Evolutionary conservation across 2,113 vertebrate species (phyloP).

Genomic region (Crypturellus undulatus): DNA sequence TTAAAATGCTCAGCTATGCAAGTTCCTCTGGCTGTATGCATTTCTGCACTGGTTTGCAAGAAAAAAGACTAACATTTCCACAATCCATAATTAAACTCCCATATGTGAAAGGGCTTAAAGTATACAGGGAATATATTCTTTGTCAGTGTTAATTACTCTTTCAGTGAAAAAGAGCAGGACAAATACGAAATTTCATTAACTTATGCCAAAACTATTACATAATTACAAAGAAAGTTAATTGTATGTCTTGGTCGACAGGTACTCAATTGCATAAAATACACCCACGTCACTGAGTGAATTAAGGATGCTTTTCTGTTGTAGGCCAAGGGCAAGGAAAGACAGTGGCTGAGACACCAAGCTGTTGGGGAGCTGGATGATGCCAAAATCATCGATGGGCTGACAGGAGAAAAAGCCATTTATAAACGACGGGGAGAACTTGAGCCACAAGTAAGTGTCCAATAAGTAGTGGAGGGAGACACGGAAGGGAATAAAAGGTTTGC

Average conservation of each 20-base stretch:
- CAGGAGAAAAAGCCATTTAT: conserved; percentile 95
- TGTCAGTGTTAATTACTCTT: neutral
- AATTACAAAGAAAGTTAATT: neutral
- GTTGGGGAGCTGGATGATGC: conserved; percentile 94
- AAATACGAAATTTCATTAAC: neutral
- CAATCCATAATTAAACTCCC: neutral
- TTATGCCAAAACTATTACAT: neutral
- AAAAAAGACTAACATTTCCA: neutral
- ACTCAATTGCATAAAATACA: neutral
- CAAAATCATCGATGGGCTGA: conserved; percentile 96
- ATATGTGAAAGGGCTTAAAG: conserved; percentile 13
- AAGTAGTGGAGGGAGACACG: neutral
- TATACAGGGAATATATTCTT: neutral
- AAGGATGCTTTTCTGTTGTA: conserved; percentile 67
- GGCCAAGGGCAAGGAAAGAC: conserved; percentile 97
- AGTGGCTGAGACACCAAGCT: conserved; percentile 95
- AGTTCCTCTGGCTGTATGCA: neutral
- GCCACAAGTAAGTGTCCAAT: conserved; percentile 85
- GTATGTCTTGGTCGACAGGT: neutral
- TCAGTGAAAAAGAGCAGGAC: neutral
- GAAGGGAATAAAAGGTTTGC: accelerated
- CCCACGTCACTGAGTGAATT: neutral
- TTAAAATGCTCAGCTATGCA: neutral
- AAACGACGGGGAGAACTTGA: conserved; percentile 93
- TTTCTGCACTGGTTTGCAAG: neutral